Conservation (phyloP, 1,140 invertebrate species). For the Musca domestica region DNA sequence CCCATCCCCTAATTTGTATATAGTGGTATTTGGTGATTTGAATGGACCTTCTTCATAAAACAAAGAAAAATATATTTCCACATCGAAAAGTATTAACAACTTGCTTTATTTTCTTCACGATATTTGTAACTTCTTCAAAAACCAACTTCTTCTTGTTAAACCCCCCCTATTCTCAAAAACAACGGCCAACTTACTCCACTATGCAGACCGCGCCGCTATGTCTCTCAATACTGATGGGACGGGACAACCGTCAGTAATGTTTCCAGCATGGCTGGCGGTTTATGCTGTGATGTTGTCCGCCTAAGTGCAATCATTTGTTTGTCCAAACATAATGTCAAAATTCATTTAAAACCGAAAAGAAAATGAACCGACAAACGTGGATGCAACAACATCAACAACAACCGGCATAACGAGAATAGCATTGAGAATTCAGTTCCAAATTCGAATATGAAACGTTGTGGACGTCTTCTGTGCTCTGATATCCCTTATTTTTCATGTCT, state of each 20-base stretch:
- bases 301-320: constrained; percentile 22
- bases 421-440: not conserved
- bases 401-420: not conserved
- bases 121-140: too few relatives aligned
- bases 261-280: too few relatives aligned
- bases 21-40: too few relatives aligned
- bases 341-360: constrained; percentile 11
- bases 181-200: too few relatives aligned
- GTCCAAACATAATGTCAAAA: constrained; percentile 19
- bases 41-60: too few relatives aligned
- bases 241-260: too few relatives aligned
- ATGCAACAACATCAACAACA: not conserved
- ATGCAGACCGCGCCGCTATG: constrained; percentile 9
- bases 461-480: not conserved
- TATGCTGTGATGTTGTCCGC: constrained; percentile 14
- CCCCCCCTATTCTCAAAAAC: too few relatives aligned
- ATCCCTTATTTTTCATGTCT: constrained; percentile 11
- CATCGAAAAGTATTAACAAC: too few relatives aligned
- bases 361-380: not conserved
- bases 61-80: too few relatives aligned
- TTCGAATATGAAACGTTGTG: not conserved
- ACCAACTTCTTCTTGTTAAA: too few relatives aligned
- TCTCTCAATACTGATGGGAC: not conserved
- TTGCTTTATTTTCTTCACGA: too few relatives aligned
- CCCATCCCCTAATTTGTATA: too few relatives aligned